phyloP scores from a whole-genome alignment of 2,797 vertebrate genomes.

The Oreortyx pictus region DNA sequence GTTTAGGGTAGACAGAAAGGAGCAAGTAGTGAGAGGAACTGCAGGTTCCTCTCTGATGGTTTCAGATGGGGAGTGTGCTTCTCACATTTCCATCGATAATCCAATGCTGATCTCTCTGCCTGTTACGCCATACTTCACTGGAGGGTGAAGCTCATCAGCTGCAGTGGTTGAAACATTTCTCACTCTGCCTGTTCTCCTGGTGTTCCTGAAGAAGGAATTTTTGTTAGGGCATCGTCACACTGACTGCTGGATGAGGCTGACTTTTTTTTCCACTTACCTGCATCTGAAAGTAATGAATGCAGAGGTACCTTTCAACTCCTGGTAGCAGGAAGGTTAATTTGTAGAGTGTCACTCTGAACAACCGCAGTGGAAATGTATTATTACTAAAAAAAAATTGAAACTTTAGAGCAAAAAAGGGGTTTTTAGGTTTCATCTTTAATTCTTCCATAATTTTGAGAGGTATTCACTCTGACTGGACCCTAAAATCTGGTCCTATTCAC shows the following conservation, averaged over 20 bases:
- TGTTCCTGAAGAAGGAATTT: background rate
- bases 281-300: background rate
- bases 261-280: background rate
- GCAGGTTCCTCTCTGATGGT: background rate
- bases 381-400: background rate
- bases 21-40: background rate
- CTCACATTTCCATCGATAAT: background rate
- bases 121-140: rapidly evolving
- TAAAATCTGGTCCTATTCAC: background rate
- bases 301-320: background rate
- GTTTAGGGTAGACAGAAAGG: background rate
- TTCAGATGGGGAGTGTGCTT: background rate
- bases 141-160: background rate
- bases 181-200: background rate
- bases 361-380: rapidly evolving
- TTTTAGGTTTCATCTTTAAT: background rate
- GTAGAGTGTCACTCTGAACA: background rate
- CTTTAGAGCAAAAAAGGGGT: background rate
- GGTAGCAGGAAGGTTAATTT: background rate
- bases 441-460: rapidly evolving
- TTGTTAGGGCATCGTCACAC: rapidly evolving
- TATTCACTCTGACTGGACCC: background rate
- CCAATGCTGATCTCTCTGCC: background rate
- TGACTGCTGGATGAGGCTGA: background rate
- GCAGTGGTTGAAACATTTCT: background rate